Percentiles rank a stretch among this genome's conserved stretches.
Conservation (phyloP, 2,797 vertebrate genomes). For the Catharus ustulatus region DNA sequence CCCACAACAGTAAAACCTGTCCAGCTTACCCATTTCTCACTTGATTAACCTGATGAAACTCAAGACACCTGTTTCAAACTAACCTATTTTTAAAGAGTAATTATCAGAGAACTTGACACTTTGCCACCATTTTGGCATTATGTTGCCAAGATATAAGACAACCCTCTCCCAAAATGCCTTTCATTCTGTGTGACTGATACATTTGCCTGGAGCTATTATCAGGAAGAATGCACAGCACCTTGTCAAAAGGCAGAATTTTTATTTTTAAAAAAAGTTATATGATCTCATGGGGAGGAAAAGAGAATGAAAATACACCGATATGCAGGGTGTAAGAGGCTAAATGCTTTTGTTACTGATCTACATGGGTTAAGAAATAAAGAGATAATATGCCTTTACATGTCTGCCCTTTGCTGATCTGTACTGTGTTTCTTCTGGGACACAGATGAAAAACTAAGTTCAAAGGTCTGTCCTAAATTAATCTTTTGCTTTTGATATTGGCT, state of each 20-base stretch:
- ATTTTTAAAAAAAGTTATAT: background rate
- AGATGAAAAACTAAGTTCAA: background rate
- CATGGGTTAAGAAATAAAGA: conserved; percentile 12
- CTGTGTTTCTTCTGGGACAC: background rate
- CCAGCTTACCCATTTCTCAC: background rate
- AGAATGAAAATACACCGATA: background rate
- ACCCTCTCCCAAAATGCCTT: background rate
- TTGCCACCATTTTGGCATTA: background rate
- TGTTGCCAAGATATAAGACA: background rate
- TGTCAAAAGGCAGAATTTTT: background rate
- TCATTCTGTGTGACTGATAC: background rate
- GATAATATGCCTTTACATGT: background rate
- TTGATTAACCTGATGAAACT: conserved; percentile 45
- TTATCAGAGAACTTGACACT: background rate
- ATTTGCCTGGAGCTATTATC: conserved; percentile 33
- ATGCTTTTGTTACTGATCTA: background rate
- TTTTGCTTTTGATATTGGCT: background rate
- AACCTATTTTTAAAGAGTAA: conserved; percentile 19
- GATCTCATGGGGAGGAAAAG: background rate
- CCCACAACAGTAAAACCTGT: background rate
- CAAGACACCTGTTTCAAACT: conserved; percentile 29
- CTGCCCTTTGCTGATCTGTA: background rate
- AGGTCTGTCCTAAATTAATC: background rate
- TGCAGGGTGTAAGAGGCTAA: background rate
- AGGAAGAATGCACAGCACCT: conserved; percentile 39